A percentile compares a stretch with the other conserved stretches of the same genome.
phyloP scores from a whole-genome alignment of 2,888 invertebrate species.

The Sthenelais limicola region DNA sequence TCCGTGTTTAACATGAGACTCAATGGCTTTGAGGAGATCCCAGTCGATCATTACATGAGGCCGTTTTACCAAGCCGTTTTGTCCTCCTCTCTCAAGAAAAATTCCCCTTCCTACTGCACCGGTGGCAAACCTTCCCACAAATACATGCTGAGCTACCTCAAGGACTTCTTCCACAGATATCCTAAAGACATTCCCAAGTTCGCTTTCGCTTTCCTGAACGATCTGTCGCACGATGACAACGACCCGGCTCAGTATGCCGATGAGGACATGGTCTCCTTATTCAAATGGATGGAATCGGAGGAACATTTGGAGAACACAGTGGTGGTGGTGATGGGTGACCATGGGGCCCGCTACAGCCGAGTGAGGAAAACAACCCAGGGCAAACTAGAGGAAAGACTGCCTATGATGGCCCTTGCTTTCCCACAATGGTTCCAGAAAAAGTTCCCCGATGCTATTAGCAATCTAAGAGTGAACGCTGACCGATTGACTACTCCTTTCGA shows the following conservation, averaged over 20 bases:
- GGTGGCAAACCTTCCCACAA: conserved; percentile 62
- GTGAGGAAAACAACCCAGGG: conserved; percentile 63
- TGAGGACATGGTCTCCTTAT: conserved; percentile 54
- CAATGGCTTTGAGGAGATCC: conserved; percentile 64
- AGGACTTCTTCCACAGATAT: conserved; percentile 60
- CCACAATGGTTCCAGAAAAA: conserved; percentile 56
- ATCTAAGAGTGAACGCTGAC: conserved; percentile 55
- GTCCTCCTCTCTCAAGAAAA: conserved; percentile 30
- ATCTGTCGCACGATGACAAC: conserved; percentile 65
- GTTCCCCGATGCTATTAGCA: conserved; percentile 26
- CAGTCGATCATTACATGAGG: conserved; percentile 70
- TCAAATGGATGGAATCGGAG: conserved; percentile 53
- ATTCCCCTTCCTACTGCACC: conserved; percentile 53
- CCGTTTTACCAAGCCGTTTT: conserved; percentile 63
- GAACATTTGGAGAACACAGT: conserved; percentile 63
- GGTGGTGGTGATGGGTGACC: conserved; percentile 65
- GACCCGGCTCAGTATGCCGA: conserved; percentile 66
- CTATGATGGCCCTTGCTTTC: conserved; percentile 63
- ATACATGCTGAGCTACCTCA: conserved; percentile 62
- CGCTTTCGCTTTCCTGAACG: conserved; percentile 61
- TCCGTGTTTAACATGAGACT: conserved; percentile 65
- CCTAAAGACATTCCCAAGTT: conserved; percentile 60
- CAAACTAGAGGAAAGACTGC: conserved; percentile 67
- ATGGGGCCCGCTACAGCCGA: conserved; percentile 63
- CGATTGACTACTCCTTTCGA: conserved; percentile 66